A percentile compares a stretch with the other conserved stretches of the same genome.
These are phyloP conservation scores for Leucophora obtusa DNA, from an alignment of 2,888 invertebrate genomes.

Conservation along the genomic window DNA sequence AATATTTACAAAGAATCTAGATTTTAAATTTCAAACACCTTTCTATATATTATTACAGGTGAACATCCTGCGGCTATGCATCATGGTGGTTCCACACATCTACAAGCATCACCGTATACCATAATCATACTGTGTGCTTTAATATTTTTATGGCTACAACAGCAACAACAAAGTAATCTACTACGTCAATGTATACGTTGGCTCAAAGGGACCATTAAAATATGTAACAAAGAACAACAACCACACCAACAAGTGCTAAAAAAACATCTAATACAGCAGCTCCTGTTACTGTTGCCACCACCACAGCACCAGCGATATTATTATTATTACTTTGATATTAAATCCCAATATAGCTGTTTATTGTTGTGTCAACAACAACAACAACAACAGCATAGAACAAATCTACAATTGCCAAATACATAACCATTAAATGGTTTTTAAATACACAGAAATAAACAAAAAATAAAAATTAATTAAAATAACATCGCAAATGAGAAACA, in stretches of 20 bases:
- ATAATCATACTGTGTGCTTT: constrained; percentile 71
- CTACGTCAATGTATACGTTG: constrained; percentile 67
- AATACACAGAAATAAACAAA: constrained; percentile 2
- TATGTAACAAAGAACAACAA: constrained; percentile 65
- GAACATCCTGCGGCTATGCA: constrained; percentile 93
- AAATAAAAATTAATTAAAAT: constrained; percentile 20
- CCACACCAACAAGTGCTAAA: constrained; percentile 13
- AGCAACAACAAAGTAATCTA: constrained; percentile 50
- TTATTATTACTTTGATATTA: constrained; percentile 43
- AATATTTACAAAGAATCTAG: background rate
- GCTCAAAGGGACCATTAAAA: constrained; percentile 65
- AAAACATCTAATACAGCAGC: constrained; percentile 11
- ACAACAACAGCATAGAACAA: constrained; percentile 28
- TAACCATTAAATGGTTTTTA: constrained; percentile 62
- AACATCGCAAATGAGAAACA: background rate
- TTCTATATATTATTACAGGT: constrained; percentile 79
- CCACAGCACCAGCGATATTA: constrained; percentile 29
- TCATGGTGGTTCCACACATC: constrained; percentile 80
- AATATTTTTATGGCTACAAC: constrained; percentile 67
- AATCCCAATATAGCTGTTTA: constrained; percentile 46
- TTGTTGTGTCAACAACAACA: constrained; percentile 17
- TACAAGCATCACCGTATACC: constrained; percentile 70
- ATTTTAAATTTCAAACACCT: background rate
- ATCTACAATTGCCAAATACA: constrained; percentile 62
- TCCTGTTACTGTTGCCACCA: constrained; percentile 15